phyloP scores from a whole-genome alignment of 2,888 invertebrate genomes.

The Unio delphinus region DNA sequence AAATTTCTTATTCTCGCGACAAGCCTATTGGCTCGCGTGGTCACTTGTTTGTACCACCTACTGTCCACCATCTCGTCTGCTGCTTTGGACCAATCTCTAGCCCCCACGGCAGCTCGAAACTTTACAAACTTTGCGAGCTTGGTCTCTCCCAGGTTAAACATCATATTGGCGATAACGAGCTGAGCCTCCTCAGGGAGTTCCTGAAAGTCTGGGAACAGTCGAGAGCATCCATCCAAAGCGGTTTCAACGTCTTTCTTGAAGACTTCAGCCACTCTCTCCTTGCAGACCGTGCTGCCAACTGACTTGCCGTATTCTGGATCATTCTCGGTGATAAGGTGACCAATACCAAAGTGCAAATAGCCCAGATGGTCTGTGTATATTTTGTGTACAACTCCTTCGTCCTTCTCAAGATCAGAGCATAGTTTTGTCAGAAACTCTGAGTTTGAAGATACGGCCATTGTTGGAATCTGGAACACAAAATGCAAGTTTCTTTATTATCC shows the following conservation, averaged over 20 bases:
- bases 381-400: constrained; percentile 11
- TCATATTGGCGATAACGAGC: constrained; percentile 14
- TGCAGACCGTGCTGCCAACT: constrained; percentile 1
- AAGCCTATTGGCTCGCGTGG: constrained; percentile 5
- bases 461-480: too few relatives aligned
- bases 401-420: constrained; percentile 6
- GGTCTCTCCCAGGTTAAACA: constrained; percentile 10
- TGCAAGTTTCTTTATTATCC: too few relatives aligned
- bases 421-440: too few relatives aligned
- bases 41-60: constrained; percentile 14
- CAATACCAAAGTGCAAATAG: constrained; percentile 10
- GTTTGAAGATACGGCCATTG: too few relatives aligned
- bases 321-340: constrained; percentile 6
- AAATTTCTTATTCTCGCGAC: constrained; percentile 8
- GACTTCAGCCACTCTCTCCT: constrained; percentile 7
- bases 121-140: constrained; percentile 9
- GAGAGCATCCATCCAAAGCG: background rate
- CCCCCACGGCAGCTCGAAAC: constrained; percentile 4
- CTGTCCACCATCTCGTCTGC: constrained; percentile 19
- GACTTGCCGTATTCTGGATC: constrained; percentile 10
- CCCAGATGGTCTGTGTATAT: constrained; percentile 11
- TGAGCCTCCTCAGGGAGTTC: constrained; percentile 11
- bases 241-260: constrained; percentile 3
- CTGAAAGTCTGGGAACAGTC: constrained; percentile 2
- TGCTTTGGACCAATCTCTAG: constrained; percentile 11